Base-by-base conservation (phyloP, 2,113 vertebrate genomes). In the Taxidea taxus region DNA sequence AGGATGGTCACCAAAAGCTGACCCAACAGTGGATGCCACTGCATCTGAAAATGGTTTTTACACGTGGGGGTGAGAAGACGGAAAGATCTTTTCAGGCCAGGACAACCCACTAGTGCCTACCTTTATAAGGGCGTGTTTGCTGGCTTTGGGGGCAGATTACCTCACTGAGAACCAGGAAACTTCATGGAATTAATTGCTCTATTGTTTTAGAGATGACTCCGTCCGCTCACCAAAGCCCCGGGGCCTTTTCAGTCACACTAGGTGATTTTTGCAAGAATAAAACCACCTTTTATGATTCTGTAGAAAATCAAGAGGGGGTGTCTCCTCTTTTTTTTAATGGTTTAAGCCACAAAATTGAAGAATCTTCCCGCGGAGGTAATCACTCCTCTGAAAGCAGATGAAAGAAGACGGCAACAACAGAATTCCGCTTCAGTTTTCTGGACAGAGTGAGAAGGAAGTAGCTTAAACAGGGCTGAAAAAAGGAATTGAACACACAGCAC, bases 11-110 rank as follows among this genome's bases (percentile, higher is more conserved):
- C 27, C 2, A 7, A 6, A 16, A 47, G 3, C 9, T 3, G 0
- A 54, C 9, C 31, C 60, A n/a, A 4, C 39, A 6, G 27, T n/a
- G 10, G 5, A 16, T 0, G n/a, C 6, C 18, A 1, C 2, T 0
- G 13, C 2, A 0, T 27, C 39, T 1, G 0, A 18, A 37, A 64
- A 29, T 0, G n/a, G 23, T 47, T 29, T 31, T 29, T 7, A 25
- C 42, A 16, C 7, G 4, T 29, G 42, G 14, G 74, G 74, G 42
- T 16, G 87, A 18, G 58, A 70, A 12, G 34, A 8, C 12, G 2
- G 37, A 29, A 68, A 70, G 34, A 4, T 14, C 29, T 21, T n/a
- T 21, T 20, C 29, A 7, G 37, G 37, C 12, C 84, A 6, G 37
- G 49, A 25, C 9, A 0, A 14, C 47, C 5, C 16, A 39, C 77